Evolutionary conservation across 2,888 invertebrate genomes (phyloP).

Genomic region (Ophion obscuratus): DNA sequence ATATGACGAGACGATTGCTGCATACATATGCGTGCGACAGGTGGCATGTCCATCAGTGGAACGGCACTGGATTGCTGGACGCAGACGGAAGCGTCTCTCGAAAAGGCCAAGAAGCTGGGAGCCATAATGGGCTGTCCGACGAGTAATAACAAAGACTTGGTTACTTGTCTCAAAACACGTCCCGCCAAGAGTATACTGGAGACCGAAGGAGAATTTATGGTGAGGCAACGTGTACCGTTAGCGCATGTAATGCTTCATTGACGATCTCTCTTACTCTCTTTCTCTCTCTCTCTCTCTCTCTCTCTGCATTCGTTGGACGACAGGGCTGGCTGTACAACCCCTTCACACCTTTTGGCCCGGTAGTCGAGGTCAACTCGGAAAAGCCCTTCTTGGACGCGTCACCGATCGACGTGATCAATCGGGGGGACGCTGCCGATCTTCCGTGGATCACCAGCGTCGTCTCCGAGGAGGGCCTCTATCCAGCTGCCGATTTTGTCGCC

Average conservation of each 20-base stretch:
- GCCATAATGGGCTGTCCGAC: constrained; percentile 87
- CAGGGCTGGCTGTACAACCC: constrained; percentile 87
- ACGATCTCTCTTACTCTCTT: neutral
- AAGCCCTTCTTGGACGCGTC: constrained; percentile 88
- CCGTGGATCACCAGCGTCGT: constrained; percentile 89
- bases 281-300: neutral
- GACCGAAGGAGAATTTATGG: constrained; percentile 86
- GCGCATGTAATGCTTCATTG: neutral
- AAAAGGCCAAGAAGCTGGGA: constrained; percentile 87
- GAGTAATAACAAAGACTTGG: constrained; percentile 84
- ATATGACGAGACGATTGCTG: neutral
- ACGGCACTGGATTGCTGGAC: constrained; percentile 87
- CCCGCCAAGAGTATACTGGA: constrained; percentile 87
- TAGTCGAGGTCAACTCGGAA: constrained; percentile 86
- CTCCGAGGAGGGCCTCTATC: constrained; percentile 89
- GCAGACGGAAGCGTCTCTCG: constrained; percentile 84
- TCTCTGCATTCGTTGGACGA: neutral
- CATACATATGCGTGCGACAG: constrained; percentile 61
- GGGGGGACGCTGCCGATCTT: constrained; percentile 82
- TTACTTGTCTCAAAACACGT: constrained; percentile 87
- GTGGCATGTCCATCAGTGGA: constrained; percentile 89
- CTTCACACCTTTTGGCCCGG: constrained; percentile 89
- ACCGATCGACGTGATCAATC: constrained; percentile 86
- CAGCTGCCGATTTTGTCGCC: constrained; percentile 85
- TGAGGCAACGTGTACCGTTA: constrained; percentile 71